Evolutionary conservation across 2,113 vertebrate species (phyloP), one percentile per base, ranked within the genome.

Genomic region (Oreotrochilus melanogaster): DNA sequence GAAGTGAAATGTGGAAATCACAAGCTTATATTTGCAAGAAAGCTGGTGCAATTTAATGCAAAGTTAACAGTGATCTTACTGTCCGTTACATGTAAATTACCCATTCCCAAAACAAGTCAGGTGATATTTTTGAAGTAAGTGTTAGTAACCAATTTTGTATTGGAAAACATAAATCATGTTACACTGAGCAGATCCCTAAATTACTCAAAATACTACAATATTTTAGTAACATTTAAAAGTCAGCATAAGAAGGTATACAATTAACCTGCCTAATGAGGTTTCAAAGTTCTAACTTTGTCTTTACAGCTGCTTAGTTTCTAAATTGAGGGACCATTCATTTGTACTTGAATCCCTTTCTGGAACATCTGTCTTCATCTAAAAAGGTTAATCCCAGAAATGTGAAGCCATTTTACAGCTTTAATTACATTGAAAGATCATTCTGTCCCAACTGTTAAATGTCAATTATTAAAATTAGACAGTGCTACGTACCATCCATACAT

Each of bases 401-500:
- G 93, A 97, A 88, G 66, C 73, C 78, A 75, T 96, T 96, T 80
- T 78, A 33, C 67, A 92, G 54, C 83, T 96, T 96, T 92, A 94
- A 95, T 97, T 95, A 93, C 89, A 89, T 86, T 53, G 28, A 95
- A 88, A 95, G 93, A 91, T 94, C 91, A 91, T 96, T 95, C 88
- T 50, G 48, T 90, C 47, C 50, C 87, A 69, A 47, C 87, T 95
- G 84, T 82, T 95, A 95, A 94, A 73, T 96, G 58, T 48, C 92
- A 51, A 25, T 92, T 91, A 85, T 72, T 94, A 88, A 88, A 93
- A 84, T 67, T 47, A 72, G 80, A 71, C 78, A 78, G 51, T 56
- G 11, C 45, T 92, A 22, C 37, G 42, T 65, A 18, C 37, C 65
- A 87, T 97, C 88, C 92, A 17, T 62, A 89, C 61, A 39, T 18